These are phyloP conservation scores for Pseudochirops corinnae DNA, from an alignment of 2,797 vertebrate species.

Conservation along the genomic window DNA sequence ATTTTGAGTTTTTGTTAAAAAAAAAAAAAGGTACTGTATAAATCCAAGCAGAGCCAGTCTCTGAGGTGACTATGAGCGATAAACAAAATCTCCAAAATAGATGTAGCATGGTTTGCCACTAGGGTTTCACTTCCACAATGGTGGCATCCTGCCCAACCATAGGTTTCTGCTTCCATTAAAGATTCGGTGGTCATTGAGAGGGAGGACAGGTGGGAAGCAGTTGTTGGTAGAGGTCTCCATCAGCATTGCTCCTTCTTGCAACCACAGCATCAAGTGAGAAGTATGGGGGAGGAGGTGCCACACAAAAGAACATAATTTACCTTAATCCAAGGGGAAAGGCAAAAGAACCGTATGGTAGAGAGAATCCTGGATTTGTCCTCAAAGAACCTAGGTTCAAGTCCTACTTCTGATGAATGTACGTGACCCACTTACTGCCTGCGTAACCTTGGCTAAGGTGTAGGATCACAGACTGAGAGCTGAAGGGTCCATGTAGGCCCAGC, in stretches of 20 bases:
- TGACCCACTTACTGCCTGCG: background rate
- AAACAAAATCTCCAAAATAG: conserved; percentile 39
- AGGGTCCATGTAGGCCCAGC: background rate
- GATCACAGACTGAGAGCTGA: background rate
- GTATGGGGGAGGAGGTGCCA: background rate
- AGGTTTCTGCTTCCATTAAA: background rate
- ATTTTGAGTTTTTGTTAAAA: background rate
- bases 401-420: background rate
- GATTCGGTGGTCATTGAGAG: conserved; percentile 18
- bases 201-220: background rate
- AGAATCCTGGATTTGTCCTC: background rate
- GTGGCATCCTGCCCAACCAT: background rate
- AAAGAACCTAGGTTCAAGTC: background rate
- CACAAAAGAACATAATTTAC: background rate
- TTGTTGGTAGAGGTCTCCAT: background rate
- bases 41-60: background rate
- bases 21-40: background rate
- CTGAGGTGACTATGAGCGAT: conserved; percentile 25
- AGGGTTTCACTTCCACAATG: conserved; percentile 51
- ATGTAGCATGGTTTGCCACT: background rate
- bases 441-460: background rate
- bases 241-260: conserved; percentile 45
- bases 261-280: conserved; percentile 44
- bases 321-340: background rate
- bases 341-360: background rate